Evolutionary conservation across 1,140 invertebrate species (phyloP), one percentile per base, ranked within the genome.

Genomic region (Nixonia krombeini): DNA sequence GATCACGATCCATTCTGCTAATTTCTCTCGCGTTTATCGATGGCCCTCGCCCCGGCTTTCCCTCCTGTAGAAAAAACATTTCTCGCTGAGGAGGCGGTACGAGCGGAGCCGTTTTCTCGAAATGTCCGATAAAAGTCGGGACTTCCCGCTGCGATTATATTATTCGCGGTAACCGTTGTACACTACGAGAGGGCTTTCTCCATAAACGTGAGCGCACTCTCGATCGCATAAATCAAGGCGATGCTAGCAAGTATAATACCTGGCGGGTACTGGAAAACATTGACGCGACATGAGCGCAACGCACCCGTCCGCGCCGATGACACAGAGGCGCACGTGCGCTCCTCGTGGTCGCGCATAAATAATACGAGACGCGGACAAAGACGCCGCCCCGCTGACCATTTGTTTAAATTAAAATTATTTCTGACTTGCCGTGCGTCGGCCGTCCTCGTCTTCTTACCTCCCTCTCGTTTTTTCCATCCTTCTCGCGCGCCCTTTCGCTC

Each of bases 391-490:
- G 72, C 69, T 72, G 74, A 79, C 78, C 83, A 83, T 85, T 85
- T 84, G 81, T 85, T 85, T 83, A 80, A 85, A 85, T 85, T 85
- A 84, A 85, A 84, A 84, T 84, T 82, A 83, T 84, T 77, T 70
- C 62, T 67, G 50, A 63, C 69, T 41, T 53, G 63, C 57, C 57
- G 69, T 45, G 57, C 23, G 16, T 46, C 41, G 45, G 42, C 23
- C 45, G 18, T 64, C 57, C 45, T 57, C n/a, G n/a, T n/a, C 51
- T 45, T 64, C 67, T 66, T 55, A 45, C 51, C 35, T 18, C 33
- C 29, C 13, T 58, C 23, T 15, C 26, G 42, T 61, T 69, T 53
- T 57, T 63, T 63, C 67, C 33, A 15, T 44, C 17, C 23, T 18
- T n/a, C 15, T 64, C 53, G n/a, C 44, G 53, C 49, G 47, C 61